These are phyloP conservation scores for Onychomys torridus DNA, from an alignment of 2,797 vertebrate species.

Conservation along the genomic window DNA sequence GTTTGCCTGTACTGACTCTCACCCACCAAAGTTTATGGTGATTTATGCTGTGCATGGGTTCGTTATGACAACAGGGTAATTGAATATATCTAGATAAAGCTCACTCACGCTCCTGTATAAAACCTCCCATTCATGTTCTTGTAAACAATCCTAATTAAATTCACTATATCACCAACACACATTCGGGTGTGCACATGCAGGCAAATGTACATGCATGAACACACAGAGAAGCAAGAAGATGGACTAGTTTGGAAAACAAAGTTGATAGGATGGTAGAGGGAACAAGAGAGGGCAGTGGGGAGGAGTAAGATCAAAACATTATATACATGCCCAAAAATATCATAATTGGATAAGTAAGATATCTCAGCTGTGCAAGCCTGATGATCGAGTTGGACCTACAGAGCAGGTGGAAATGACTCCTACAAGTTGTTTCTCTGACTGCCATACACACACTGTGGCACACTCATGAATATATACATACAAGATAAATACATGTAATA, in stretches of 20 bases:
- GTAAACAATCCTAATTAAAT: background rate
- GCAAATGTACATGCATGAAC: background rate
- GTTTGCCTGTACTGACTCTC: background rate
- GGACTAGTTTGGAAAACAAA: background rate
- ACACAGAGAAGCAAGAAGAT: background rate
- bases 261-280: background rate
- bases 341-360: background rate
- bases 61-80: constrained; percentile 31
- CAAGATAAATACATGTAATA: background rate
- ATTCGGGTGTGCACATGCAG: background rate
- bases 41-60: background rate
- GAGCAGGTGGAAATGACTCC: background rate
- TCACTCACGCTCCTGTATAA: background rate
- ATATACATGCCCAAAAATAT: background rate
- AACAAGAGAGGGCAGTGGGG: background rate
- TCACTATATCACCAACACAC: background rate
- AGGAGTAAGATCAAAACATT: background rate
- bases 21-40: background rate
- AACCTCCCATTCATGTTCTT: background rate
- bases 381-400: background rate
- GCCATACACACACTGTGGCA: background rate
- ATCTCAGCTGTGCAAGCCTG: background rate
- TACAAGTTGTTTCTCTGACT: background rate
- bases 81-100: background rate
- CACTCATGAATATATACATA: background rate